A percentile compares a stretch with the other conserved stretches of the same genome.
phyloP scores from a whole-genome alignment of 2,113 vertebrate species.

The Anolis carolinensis region DNA sequence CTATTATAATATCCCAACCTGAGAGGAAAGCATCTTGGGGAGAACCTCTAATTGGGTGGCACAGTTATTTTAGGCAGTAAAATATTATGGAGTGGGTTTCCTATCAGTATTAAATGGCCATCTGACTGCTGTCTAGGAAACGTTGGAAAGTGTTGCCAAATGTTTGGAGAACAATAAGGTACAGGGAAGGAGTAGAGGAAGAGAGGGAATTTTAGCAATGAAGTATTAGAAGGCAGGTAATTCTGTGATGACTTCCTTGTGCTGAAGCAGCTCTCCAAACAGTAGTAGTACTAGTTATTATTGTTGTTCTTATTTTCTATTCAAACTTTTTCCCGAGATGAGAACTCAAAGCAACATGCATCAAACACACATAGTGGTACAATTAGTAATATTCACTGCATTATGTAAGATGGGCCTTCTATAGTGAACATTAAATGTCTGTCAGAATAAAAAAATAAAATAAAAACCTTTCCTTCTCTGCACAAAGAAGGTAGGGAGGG shows the following conservation, averaged over 20 bases:
- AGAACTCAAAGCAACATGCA: too few species aligned
- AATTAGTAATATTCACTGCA: too few species aligned
- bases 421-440: too few species aligned
- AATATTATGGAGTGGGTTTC: not conserved
- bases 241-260: not conserved
- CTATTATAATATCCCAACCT: not conserved
- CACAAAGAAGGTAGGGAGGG: too few species aligned
- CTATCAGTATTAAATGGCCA: not conserved
- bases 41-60: not conserved
- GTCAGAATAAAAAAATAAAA: too few species aligned
- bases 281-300: too few species aligned
- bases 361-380: too few species aligned
- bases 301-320: too few species aligned
- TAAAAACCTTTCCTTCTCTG: too few species aligned
- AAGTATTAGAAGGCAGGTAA: not conserved
- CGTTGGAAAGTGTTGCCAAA: not conserved
- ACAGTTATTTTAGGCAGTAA: not conserved
- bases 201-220: not conserved
- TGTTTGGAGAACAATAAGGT: not conserved
- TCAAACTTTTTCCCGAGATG: too few species aligned
- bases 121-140: not conserved
- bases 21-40: not conserved
- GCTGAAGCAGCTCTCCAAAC: too few species aligned
- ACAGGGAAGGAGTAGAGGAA: not conserved
- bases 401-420: too few species aligned